Conservation (phyloP, 2,888 invertebrate genomes). For the Drosophila antonietae region DNA sequence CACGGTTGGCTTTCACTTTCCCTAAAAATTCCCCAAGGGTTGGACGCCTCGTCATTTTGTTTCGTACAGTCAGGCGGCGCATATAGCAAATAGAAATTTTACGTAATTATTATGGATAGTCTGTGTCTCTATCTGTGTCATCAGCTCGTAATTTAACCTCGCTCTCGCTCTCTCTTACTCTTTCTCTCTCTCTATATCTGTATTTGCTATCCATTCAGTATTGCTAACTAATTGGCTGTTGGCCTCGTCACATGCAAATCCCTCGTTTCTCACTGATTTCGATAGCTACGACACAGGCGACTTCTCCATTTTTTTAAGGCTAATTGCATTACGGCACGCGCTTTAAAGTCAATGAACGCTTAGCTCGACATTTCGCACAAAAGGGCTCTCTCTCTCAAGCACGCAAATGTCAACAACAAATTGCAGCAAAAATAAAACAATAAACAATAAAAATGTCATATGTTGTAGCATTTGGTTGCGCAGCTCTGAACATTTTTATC, state of each 20-base stretch:
- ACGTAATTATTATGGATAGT: conserved; percentile 43
- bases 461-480: conserved; percentile 25
- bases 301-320: conserved; percentile 48
- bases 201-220: not conserved
- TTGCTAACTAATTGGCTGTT: conserved; percentile 57
- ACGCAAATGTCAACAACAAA: conserved; percentile 72
- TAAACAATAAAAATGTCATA: conserved; percentile 64
- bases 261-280: conserved; percentile 66
- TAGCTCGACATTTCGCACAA: conserved; percentile 27
- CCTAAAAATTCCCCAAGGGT: conserved; percentile 7
- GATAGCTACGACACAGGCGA: conserved; percentile 25
- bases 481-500: conserved; percentile 39
- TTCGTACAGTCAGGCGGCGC: not conserved
- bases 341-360: conserved; percentile 78
- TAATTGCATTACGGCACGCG: conserved; percentile 75
- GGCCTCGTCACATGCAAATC: conserved; percentile 60
- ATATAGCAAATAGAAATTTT: conserved; percentile 31
- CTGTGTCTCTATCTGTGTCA: conserved; percentile 27
- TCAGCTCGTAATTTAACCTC: conserved; percentile 37
- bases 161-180: conserved; percentile 9
- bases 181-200: not conserved
- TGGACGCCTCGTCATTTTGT: conserved; percentile 19
- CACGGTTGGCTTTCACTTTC: conserved; percentile 55
- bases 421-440: conserved; percentile 46
- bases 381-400: conserved; percentile 13